phyloP scores from a whole-genome alignment of 1,140 invertebrate genomes.

The Cyrtorhinus lividipennis region DNA sequence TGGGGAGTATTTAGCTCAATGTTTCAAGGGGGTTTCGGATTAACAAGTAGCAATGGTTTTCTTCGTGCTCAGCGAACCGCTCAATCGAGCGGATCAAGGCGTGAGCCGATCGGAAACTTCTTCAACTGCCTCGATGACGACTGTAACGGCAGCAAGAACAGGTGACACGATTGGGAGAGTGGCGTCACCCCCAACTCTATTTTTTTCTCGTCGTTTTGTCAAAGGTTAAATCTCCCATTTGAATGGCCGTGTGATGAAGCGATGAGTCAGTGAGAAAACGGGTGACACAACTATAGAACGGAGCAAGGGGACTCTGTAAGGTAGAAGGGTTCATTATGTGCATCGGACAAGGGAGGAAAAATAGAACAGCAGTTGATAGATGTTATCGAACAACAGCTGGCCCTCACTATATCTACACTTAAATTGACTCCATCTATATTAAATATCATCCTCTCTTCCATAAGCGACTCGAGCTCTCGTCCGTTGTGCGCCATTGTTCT shows the following conservation, averaged over 20 bases:
- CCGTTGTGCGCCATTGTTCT: too few species aligned
- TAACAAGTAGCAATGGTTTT: too few species aligned
- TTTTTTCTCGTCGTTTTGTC: neutral
- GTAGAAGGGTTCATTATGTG: neutral
- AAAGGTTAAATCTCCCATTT: neutral
- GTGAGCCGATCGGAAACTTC: too few species aligned
- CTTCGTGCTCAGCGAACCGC: too few species aligned
- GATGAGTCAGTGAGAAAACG: neutral
- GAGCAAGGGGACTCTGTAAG: neutral
- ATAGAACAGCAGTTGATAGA: neutral
- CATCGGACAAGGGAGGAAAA: neutral
- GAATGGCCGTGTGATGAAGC: neutral
- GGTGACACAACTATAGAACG: too few species aligned
- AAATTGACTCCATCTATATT: neutral
- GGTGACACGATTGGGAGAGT: too few species aligned
- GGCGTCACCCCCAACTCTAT: neutral
- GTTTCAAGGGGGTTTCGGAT: too few species aligned
- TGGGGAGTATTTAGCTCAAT: too few species aligned
- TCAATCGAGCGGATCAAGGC: too few species aligned
- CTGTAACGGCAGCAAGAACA: too few species aligned
- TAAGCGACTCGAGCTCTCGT: too few species aligned
- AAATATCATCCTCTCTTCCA: neutral
- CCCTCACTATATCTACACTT: neutral
- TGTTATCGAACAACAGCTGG: neutral
- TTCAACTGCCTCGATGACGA: too few species aligned